phyloP scores from a whole-genome alignment of 2,113 vertebrate species.

The Uropsilus gracilis region DNA sequence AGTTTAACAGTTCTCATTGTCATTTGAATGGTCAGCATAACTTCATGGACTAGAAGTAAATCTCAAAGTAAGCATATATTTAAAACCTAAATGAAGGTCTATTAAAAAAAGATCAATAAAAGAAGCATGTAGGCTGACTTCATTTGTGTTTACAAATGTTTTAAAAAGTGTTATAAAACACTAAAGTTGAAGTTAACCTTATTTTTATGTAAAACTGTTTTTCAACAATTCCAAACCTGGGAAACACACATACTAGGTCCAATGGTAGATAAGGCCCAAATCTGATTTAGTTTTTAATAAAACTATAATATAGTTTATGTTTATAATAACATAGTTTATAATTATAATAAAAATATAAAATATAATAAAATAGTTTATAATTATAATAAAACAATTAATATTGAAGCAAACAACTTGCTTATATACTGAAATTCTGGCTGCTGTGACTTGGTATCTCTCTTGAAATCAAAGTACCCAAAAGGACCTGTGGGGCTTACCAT shows the following conservation, averaged over 20 bases:
- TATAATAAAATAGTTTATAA: too few relatives aligned
- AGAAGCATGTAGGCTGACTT: background rate
- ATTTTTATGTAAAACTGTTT: background rate
- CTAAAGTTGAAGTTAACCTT: background rate
- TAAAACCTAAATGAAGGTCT: background rate
- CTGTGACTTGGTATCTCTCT: background rate
- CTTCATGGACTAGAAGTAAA: background rate
- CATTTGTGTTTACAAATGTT: background rate
- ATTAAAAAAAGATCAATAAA: background rate
- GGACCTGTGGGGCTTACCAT: constrained; percentile 86
- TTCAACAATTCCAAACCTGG: background rate
- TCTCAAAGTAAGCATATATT: background rate
- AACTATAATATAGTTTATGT: too few relatives aligned
- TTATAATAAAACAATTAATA: too few relatives aligned
- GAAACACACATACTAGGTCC: background rate
- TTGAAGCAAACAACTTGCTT: background rate
- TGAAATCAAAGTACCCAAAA: background rate
- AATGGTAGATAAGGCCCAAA: background rate
- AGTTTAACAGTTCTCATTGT: background rate
- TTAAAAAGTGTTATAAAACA: background rate
- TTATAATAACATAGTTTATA: too few relatives aligned
- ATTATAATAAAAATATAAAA: too few relatives aligned
- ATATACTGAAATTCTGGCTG: background rate
- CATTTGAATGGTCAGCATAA: background rate
- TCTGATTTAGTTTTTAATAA: background rate